Base-by-base conservation (phyloP, 2,888 invertebrate genomes). In the Parthenolecanium corni region DNA sequence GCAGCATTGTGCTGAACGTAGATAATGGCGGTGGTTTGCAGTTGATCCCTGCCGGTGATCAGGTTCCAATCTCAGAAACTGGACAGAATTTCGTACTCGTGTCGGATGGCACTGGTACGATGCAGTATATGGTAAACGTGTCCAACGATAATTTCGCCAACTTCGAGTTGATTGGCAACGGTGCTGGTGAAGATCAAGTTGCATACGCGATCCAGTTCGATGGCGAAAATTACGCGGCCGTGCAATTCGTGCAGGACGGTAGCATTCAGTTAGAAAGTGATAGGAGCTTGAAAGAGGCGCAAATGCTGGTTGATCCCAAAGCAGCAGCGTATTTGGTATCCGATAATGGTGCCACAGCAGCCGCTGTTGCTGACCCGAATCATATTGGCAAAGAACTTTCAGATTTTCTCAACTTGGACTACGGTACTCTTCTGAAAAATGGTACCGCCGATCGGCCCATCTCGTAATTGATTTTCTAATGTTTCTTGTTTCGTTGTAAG, bases 401-500 rank as follows among this genome's bases (percentile, higher is more conserved):
- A 5, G 61, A 61, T 61, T 61, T 61, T 40, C 38, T 61, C n/a
- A 47, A 61, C 20, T 38, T 61, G n/a, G 51, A 61, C 36, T 61
- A 61, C 40, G 40, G 61, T 6, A 49, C 36, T n/a, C 38, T 61
- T 18, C n/a, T 57, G 46, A 57, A 57, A 31, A 46, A 25, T 11
- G 57, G 44, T 16, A 20, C 25, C 25, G 24, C 20, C 9, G 52
- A 52, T 24, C 52, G 24, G 44, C 16, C 4, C 9, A 31, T 9
- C 4, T 31, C 31, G 9, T 31, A 31, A 31, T 6, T 31, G 9
- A 31, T 31, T 31, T 31, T 31, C 5, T 31, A 31, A 4, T 4
- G 31, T 31, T 31, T 31, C 9, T 6, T 31, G 31, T 31, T 31
- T 6, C 31, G 4, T 9, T 31, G 31, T 31, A n/a, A n/a, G n/a